Evolutionary conservation across 53 echinoderm and acorn worm species (phyloP), one percentile per base, ranked within the genome.

Genomic region (Echinarachnius parma): DNA sequence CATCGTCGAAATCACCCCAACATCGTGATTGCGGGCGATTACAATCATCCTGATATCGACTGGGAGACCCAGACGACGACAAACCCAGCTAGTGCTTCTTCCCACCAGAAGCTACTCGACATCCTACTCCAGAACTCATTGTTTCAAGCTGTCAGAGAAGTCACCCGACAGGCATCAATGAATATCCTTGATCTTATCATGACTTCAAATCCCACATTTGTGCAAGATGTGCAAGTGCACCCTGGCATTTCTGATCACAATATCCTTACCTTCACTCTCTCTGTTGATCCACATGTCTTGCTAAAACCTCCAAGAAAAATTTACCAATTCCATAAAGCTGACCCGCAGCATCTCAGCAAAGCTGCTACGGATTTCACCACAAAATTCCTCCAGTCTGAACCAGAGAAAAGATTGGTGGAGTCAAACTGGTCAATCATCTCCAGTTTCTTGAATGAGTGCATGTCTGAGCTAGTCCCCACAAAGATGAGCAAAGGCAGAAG

Each of bases 41-140:
- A 53, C 20, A 70, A 70, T 53, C 70, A 53, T 32, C 70, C 70
- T 70, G 70, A 53, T 53, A 70, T 53, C 21, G 33, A 70, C 23
- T 70, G 70, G 70, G 70, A 70, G 2, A 53, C 9, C 2, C 53
- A 70, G 36, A 32, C 53, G 3, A 70, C 70, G 20, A 70, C 71
- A 18, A 78, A 28, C 16, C 52, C 52, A 11, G 34, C 37, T 9
- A 36, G 34, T 0, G 33, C 36, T 46, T 44, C 35, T 34, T 18
- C 61, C 11, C 35, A 61, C 26, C 61, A 61, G 35, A 36, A 61
- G 0, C 35, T 61, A 20, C 36, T 61, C 21, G 61, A 61, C 61
- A 61, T 61, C n/a, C 33, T 60, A 31, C 60, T 61, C 34, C 21
- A 5, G 19, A 33, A 61, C 19, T 61, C 61, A 1, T 16, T 61